Evolutionary conservation across 1,140 invertebrate genomes (phyloP).

Genomic region (Brachionus rotundiformis): DNA sequence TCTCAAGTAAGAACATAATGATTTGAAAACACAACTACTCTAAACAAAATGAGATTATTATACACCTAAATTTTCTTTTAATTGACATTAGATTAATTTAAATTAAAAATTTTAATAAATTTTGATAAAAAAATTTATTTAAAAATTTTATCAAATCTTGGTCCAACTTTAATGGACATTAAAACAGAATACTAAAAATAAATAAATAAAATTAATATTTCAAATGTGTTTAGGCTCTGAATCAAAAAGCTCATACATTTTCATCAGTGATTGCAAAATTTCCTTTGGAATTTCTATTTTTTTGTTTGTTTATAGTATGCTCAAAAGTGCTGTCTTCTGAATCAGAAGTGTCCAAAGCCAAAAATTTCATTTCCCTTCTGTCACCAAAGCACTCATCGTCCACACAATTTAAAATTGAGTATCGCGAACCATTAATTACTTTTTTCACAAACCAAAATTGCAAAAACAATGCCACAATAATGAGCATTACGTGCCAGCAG

Average conservation of each 20-base stretch:
- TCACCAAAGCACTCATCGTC: conserved; percentile 27
- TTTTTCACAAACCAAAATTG: conserved; percentile 22
- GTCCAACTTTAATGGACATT: too few relatives aligned
- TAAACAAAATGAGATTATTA: too few relatives aligned
- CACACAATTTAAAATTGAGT: conserved; percentile 14
- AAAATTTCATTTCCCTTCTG: conserved; percentile 27
- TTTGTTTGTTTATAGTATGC: not conserved
- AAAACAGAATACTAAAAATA: not conserved
- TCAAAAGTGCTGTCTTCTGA: conserved; percentile 33
- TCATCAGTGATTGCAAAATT: conserved; percentile 15
- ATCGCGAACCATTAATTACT: not conserved
- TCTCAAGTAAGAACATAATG: too few relatives aligned
- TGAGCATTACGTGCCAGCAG: conserved; percentile 62
- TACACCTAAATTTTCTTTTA: too few relatives aligned
- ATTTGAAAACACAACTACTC: too few relatives aligned
- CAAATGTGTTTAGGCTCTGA: not conserved
- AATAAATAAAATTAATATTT: not conserved
- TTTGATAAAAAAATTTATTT: too few relatives aligned
- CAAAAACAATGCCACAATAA: not conserved
- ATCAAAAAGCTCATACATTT: not conserved
- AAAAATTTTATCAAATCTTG: too few relatives aligned
- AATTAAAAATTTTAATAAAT: too few relatives aligned
- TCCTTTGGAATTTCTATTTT: not conserved
- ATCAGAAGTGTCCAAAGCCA: not conserved
- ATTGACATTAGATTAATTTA: too few relatives aligned